Percentiles rank a stretch among this genome's conserved stretches.
Evolutionary conservation across 2,797 vertebrate species (phyloP).

Genomic region (Leptodactylus fallax): DNA sequence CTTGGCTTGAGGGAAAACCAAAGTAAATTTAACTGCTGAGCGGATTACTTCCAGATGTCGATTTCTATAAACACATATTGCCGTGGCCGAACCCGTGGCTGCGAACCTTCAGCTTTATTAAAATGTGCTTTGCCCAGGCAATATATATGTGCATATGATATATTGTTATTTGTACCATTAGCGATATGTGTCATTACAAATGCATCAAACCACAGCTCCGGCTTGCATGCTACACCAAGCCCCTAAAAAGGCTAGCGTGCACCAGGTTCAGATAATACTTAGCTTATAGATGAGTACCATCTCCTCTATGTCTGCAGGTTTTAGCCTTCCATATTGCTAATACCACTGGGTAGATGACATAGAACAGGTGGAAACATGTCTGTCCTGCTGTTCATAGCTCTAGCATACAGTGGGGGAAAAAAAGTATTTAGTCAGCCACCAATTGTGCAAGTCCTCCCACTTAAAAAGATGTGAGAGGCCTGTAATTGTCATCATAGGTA

Average conservation of each 20-base stretch:
- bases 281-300: background rate
- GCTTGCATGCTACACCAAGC: background rate
- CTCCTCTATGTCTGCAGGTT: background rate
- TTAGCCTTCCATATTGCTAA: no score
- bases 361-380: no score
- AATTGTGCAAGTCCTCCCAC: no score
- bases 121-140: background rate
- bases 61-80: constrained; percentile 73
- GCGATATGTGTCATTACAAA: background rate
- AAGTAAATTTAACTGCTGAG: constrained; percentile 70
- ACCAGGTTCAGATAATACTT: background rate
- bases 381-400: no score
- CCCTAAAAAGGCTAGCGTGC: background rate
- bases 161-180: background rate
- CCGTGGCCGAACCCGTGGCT: constrained; percentile 69
- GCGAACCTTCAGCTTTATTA: constrained; percentile 67
- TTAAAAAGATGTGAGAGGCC: no score
- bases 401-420: no score
- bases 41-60: constrained; percentile 78
- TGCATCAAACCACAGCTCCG: background rate
- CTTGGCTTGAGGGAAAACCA: constrained; percentile 64
- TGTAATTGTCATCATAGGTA: no score
- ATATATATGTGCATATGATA: constrained; percentile 4
- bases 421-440: no score
- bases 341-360: no score